phyloP scores from a whole-genome alignment of 1,140 invertebrate species.

The Drosophila kanapiae region DNA sequence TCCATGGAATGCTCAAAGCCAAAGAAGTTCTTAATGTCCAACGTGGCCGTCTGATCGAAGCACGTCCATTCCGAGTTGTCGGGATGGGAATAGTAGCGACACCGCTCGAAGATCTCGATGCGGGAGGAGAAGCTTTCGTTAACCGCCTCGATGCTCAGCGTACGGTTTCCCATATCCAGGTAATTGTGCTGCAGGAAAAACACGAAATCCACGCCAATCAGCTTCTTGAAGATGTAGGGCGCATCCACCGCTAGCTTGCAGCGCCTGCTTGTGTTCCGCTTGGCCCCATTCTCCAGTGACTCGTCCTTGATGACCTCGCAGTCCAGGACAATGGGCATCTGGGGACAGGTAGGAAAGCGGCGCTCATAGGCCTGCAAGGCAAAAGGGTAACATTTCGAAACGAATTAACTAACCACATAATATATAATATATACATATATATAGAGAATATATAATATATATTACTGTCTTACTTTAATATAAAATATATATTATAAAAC shows the following conservation, averaged over 20 bases:
- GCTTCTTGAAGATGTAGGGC: slow-evolving; percentile 98
- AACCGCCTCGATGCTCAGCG: slow-evolving; percentile 95
- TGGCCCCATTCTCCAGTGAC: slow-evolving; percentile 91
- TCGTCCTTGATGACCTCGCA: slow-evolving; percentile 94
- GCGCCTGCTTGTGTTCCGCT: slow-evolving; percentile 93
- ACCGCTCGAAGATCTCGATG: slow-evolving; percentile 96
- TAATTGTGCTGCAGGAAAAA: slow-evolving; percentile 97
- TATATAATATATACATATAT: too few species aligned
- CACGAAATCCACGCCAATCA: slow-evolving; percentile 97
- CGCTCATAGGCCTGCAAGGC: slow-evolving; percentile 94
- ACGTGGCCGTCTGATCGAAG: slow-evolving; percentile 96
- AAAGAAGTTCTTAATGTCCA: slow-evolving; percentile 99
- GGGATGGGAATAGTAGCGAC: slow-evolving; percentile 97
- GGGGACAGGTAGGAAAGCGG: slow-evolving; percentile 96
- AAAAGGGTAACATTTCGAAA: neutral
- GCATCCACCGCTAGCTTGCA: slow-evolving; percentile 98
- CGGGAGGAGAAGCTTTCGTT: slow-evolving; percentile 97
- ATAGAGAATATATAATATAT: too few species aligned
- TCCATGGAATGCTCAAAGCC: slow-evolving; percentile 98
- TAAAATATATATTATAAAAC: too few species aligned
- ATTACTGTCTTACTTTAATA: too few species aligned
- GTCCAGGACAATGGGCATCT: slow-evolving; percentile 97
- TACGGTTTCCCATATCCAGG: slow-evolving; percentile 91
- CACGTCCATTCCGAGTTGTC: slow-evolving; percentile 98
- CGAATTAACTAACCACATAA: too few species aligned